Conservation (phyloP, 2,797 vertebrate species). For the Falco biarmicus region DNA sequence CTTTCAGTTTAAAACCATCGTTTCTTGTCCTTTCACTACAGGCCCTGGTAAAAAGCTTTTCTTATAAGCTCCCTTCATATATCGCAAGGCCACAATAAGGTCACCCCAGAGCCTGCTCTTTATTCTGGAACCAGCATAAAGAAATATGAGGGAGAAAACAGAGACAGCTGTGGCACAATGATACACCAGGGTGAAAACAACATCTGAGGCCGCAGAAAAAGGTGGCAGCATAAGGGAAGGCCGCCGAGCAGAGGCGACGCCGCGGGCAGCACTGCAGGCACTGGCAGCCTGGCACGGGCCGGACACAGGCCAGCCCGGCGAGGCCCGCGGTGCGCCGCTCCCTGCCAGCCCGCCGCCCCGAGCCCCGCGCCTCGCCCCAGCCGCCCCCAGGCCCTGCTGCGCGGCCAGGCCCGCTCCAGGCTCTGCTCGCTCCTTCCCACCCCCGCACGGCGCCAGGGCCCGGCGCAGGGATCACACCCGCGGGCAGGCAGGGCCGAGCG, state of each 20-base stretch:
- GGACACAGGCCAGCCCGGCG: no score
- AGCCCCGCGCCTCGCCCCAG: no score
- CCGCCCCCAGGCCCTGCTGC: no score
- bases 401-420: background rate
- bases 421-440: background rate
- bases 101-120: background rate
- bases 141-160: background rate
- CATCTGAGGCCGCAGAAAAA: background rate
- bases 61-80: background rate
- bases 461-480: no score
- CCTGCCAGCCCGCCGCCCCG: no score
- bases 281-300: no score
- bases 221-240: background rate
- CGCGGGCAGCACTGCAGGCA: accelerated
- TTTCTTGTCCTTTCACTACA: background rate
- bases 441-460: background rate
- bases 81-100: background rate
- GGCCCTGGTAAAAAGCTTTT: background rate
- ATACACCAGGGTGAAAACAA: accelerated
- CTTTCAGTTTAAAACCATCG: background rate
- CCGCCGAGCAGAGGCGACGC: no score
- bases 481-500: background rate
- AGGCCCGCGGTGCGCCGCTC: no score
- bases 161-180: background rate
- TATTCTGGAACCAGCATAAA: background rate